A percentile compares a stretch with the other conserved stretches of the same genome.
phyloP scores from a whole-genome alignment of 2,113 vertebrate genomes.

The Hippocampus barbouri region DNA sequence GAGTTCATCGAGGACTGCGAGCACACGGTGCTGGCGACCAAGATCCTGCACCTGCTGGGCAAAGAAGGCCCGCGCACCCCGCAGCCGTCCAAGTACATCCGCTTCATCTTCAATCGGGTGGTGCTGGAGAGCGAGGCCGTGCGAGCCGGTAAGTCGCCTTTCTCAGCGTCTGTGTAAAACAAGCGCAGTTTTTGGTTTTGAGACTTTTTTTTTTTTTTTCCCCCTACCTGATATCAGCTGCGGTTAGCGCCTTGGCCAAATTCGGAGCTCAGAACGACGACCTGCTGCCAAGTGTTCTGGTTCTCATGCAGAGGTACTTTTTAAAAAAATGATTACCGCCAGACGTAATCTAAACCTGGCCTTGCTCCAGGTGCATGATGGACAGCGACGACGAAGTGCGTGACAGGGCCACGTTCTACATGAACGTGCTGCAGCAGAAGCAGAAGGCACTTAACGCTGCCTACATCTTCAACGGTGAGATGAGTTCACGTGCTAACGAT shows the following conservation, averaged over 20 bases:
- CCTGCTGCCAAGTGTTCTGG: constrained; percentile 91
- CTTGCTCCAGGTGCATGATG: constrained; percentile 90
- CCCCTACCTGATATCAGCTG: constrained; percentile 68
- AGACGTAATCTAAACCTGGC: neutral
- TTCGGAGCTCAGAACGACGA: constrained; percentile 97
- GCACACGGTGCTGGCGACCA: constrained; percentile 94
- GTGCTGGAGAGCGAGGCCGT: constrained; percentile 97
- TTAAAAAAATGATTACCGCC: neutral
- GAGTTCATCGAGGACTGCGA: constrained; percentile 99
- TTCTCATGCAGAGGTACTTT: constrained; percentile 85
- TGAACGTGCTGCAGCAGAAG: constrained; percentile 93
- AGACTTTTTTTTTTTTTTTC: neutral
- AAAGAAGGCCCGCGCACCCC: constrained; percentile 92
- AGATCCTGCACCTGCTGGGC: constrained; percentile 93
- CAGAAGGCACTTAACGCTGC: constrained; percentile 91
- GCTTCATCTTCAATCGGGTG: constrained; percentile 98
- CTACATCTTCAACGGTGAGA: constrained; percentile 91
- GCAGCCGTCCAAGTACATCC: constrained; percentile 93
- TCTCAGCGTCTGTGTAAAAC: neutral
- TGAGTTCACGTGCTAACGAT: neutral
- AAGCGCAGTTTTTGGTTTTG: neutral
- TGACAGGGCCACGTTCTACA: constrained; percentile 94
- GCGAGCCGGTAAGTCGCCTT: constrained; percentile 78
- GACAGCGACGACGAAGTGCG: constrained; percentile 95
- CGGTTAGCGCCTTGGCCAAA: constrained; percentile 93